Percentiles rank a stretch among this genome's conserved stretches.
These are phyloP conservation scores for Ornithoptera alexandrae DNA, from an alignment of 2,888 invertebrate species.

Conservation along the genomic window DNA sequence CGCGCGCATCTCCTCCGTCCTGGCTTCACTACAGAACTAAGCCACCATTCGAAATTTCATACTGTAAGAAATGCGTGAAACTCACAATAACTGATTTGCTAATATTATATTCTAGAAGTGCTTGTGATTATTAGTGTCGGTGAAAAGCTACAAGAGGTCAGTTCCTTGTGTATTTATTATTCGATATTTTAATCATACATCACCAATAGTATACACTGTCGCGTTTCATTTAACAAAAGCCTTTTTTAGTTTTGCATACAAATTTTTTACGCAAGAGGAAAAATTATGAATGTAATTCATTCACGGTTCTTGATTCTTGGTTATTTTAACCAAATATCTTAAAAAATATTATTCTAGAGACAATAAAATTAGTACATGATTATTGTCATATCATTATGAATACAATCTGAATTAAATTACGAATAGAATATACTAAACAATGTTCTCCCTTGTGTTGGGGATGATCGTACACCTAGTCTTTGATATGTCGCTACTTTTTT, in stretches of 20 bases:
- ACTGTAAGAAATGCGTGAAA: constrained; percentile 74
- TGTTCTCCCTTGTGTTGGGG: neutral
- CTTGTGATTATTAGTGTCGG: constrained; percentile 33
- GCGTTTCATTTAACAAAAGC: constrained; percentile 1
- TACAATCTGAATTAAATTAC: no score
- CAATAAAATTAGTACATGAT: no score
- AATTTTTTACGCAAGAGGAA: neutral
- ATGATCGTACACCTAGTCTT: neutral
- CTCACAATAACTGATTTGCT: constrained; percentile 65
- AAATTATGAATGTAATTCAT: neutral
- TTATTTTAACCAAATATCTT: no score
- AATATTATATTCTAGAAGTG: constrained; percentile 41
- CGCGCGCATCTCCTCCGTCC: constrained; percentile 73
- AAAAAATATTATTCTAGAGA: no score
- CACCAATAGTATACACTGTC: neutral
- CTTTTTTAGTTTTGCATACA: neutral
- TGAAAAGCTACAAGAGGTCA: constrained; percentile 38
- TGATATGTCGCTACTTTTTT: neutral
- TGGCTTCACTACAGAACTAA: constrained; percentile 57
- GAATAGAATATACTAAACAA: no score
- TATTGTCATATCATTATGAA: no score
- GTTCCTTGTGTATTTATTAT: constrained; percentile 1
- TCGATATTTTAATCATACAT: neutral
- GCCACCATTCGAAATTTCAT: constrained; percentile 64
- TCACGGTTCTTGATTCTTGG: no score